Evolutionary conservation across 1,140 invertebrate genomes (phyloP).

Genomic region (Sarcophaga bullata): DNA sequence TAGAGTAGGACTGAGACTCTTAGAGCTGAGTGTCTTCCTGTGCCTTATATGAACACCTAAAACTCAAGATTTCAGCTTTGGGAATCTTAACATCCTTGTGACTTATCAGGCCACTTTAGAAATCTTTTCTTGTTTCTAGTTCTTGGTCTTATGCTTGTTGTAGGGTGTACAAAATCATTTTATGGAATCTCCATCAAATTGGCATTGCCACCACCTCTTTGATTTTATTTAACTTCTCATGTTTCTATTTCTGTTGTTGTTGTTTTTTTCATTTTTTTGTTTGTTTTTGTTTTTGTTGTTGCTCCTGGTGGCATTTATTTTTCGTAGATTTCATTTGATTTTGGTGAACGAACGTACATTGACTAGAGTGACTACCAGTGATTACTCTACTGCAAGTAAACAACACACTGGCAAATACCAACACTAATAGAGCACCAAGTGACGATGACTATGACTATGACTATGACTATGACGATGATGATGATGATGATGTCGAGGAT

Average conservation of each 20-base stretch:
- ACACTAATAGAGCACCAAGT: not conserved
- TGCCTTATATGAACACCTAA: too few relatives aligned
- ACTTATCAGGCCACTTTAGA: too few relatives aligned
- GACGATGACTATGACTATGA: conserved; percentile 15
- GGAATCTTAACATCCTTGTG: too few relatives aligned
- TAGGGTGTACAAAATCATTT: too few relatives aligned
- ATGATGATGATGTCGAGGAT: not conserved
- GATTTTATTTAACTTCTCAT: conserved; percentile 11
- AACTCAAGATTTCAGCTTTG: too few relatives aligned
- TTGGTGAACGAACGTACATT: not conserved
- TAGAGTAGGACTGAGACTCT: too few relatives aligned
- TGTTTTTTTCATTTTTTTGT: too few relatives aligned
- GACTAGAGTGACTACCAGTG: conserved; percentile 14
- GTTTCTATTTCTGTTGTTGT: not conserved
- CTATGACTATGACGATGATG: not conserved
- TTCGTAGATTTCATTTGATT: not conserved
- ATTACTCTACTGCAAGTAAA: not conserved
- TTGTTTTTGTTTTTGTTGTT: not conserved
- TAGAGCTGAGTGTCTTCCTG: too few relatives aligned
- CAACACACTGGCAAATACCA: not conserved
- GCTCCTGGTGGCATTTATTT: conserved; percentile 6
- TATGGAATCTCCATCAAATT: too few relatives aligned
- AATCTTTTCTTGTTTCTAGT: too few relatives aligned
- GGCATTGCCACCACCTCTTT: not conserved
- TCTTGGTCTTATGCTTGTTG: too few relatives aligned